These are phyloP conservation scores for Aphrocallistes beatrix DNA, from an alignment of 37 sponge, comb jelly and placozoan species.

Conservation along the genomic window DNA sequence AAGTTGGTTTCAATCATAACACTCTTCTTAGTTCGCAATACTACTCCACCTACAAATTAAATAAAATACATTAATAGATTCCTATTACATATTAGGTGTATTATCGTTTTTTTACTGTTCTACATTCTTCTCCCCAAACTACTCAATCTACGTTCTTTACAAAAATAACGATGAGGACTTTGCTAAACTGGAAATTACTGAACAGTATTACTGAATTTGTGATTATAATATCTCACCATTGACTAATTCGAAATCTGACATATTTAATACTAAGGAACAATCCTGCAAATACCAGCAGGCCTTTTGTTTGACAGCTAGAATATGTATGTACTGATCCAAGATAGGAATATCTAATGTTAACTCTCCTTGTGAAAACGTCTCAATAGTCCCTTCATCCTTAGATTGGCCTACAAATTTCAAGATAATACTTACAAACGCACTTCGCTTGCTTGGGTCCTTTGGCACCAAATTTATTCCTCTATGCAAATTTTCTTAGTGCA, in stretches of 20 bases:
- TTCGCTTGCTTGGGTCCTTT: too few species aligned
- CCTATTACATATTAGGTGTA: too few species aligned
- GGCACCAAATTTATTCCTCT: too few species aligned
- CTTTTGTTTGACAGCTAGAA: background rate
- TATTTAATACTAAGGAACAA: background rate
- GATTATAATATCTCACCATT: background rate
- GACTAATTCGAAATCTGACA: background rate
- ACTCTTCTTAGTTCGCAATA: background rate
- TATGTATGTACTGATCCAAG: background rate
- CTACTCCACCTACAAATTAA: background rate
- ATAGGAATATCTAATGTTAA: background rate
- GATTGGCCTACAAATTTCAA: background rate
- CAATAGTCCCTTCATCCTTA: background rate
- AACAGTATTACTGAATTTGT: background rate
- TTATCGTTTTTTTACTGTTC: too few species aligned
- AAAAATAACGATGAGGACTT: too few species aligned
- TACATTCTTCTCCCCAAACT: too few species aligned
- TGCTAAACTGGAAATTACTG: too few species aligned
- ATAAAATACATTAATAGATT: background rate
- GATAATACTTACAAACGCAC: too few species aligned
- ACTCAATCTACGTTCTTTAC: too few species aligned
- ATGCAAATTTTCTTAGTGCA: too few species aligned
- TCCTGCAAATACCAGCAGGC: background rate
- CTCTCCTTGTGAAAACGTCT: background rate
- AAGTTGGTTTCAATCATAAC: background rate